Evolutionary conservation across 2,113 vertebrate genomes (phyloP).

Genomic region (Eurystomus gularis): DNA sequence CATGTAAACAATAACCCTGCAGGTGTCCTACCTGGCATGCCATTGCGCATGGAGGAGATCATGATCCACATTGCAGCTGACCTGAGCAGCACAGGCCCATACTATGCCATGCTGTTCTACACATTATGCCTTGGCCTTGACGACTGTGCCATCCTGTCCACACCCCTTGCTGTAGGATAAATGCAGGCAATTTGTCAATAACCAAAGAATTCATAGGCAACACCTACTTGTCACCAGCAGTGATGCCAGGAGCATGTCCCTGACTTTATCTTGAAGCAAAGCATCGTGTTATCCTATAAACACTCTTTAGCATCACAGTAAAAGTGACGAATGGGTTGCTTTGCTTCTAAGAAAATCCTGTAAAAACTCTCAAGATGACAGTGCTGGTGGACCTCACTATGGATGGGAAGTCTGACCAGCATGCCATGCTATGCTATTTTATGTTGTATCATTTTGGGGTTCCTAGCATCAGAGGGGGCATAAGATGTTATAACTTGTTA

Average conservation of each 20-base stretch:
- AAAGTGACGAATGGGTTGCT: background rate
- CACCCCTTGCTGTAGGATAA: background rate
- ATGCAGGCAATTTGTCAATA: background rate
- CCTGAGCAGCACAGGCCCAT: background rate
- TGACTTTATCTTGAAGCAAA: background rate
- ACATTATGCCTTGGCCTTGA: background rate
- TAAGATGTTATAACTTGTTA: background rate
- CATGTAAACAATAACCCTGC: background rate
- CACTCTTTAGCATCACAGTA: background rate
- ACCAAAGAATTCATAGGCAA: background rate
- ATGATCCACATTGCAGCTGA: accelerated
- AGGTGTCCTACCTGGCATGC: background rate
- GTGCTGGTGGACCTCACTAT: background rate
- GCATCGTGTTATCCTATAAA: background rate
- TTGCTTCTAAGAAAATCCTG: background rate
- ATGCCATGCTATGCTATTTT: background rate
- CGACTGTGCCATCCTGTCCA: background rate
- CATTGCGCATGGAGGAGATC: background rate
- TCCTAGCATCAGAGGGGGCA: background rate
- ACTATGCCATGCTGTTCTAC: background rate
- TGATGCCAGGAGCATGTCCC: background rate
- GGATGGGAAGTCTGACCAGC: background rate
- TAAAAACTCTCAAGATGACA: background rate
- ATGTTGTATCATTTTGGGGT: background rate
- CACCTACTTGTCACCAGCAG: background rate